These are phyloP conservation scores for Tarsius wallacei DNA, from an alignment of 2,797 vertebrate genomes.

Conservation along the genomic window DNA sequence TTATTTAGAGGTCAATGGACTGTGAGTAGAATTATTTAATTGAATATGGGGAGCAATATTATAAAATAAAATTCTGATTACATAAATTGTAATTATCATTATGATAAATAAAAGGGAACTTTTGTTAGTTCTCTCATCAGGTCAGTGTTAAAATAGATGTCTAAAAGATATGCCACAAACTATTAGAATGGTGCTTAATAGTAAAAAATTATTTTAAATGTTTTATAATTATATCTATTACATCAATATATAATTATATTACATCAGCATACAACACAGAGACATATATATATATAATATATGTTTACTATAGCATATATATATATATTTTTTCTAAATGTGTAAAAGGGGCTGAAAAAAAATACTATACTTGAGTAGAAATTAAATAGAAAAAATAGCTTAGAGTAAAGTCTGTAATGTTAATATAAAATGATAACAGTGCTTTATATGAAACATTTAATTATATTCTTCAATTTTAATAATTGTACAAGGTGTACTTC, in stretches of 20 bases:
- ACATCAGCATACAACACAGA: not conserved
- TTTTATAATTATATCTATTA: not conserved
- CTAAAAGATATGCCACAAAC: not conserved
- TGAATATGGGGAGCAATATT: not conserved
- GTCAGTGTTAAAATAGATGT: not conserved
- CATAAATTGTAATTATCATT: conserved; percentile 14
- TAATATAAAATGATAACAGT: not conserved
- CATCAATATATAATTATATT: not conserved
- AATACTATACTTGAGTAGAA: not conserved
- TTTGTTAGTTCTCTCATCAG: conserved; percentile 6
- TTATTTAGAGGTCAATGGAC: not conserved
- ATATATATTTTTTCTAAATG: not conserved
- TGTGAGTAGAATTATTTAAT: conserved; percentile 21
- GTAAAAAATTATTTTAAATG: conserved; percentile 2
- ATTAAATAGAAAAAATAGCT: not conserved
- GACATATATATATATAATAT: not conserved
- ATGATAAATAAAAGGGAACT: conserved; percentile 34
- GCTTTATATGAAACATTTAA: not conserved
- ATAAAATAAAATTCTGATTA: conserved; percentile 27
- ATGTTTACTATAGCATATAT: not conserved
- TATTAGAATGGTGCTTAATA: not conserved
- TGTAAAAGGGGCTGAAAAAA: not conserved
- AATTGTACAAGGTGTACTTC: not conserved
- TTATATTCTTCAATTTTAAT: not conserved
- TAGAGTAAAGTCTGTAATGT: not conserved